Evolutionary conservation across 23 tunicate species (phyloP).

Genomic region (Corella eumyota): DNA sequence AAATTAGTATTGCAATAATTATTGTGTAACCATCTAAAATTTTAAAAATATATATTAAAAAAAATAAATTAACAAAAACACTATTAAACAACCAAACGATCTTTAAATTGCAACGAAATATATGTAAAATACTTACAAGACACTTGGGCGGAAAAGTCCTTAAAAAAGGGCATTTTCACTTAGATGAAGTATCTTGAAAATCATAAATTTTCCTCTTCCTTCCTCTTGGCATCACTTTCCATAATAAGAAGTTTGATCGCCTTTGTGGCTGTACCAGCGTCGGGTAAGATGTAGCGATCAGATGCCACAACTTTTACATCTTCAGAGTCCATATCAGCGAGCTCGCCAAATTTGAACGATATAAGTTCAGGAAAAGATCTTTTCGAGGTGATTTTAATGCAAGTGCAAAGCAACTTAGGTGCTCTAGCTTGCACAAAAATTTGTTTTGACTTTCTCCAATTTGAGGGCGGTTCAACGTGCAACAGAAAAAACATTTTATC

Average conservation of each 20-base stretch:
- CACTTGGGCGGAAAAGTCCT: no score
- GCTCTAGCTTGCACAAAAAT: constrained; percentile 21
- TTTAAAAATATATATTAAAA: no score
- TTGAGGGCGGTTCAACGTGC: constrained; percentile 20
- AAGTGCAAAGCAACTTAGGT: constrained; percentile 26
- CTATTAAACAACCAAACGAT: no score
- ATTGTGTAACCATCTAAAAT: no score
- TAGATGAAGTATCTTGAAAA: no score
- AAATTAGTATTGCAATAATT: no score
- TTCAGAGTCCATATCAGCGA: constrained; percentile 1
- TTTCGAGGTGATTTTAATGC: constrained; percentile 68
- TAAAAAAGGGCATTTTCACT: no score
- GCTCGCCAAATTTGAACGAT: constrained; percentile 69
- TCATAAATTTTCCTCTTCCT: neutral
- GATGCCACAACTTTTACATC: constrained; percentile 25
- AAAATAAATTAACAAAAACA: no score
- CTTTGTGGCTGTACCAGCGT: constrained; percentile 68
- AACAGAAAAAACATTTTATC: constrained; percentile 48
- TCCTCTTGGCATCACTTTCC: constrained; percentile 19
- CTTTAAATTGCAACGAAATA: no score
- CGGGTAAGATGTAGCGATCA: constrained; percentile 63
- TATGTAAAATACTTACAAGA: no score
- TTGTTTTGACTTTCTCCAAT: constrained; percentile 14
- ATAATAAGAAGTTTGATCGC: constrained; percentile 55
- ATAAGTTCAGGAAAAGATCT: constrained; percentile 73